Base-by-base conservation (phyloP, 2,113 vertebrate species). In the Pelecanus crispus region DNA sequence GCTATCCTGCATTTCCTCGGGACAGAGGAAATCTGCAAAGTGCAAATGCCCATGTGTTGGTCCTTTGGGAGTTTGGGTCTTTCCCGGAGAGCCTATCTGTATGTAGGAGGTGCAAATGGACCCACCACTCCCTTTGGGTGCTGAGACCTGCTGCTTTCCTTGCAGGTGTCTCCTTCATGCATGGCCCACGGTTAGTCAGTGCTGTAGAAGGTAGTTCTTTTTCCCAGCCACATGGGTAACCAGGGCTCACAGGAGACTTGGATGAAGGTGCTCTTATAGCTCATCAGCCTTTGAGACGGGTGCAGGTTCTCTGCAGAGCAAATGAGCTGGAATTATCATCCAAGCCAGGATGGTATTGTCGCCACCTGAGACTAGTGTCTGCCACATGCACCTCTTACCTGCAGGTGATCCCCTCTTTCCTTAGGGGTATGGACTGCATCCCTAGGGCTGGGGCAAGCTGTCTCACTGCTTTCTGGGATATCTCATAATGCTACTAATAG, bases 391-490 rank as follows among this genome's bases (percentile, higher is more conserved):
- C 44, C 34, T 79, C 73, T 85, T 63, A 32, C 21, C 56, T 90
- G 73, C 74, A 73, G 40, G 59, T 83, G 80, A 66, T 90, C 63
- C 65, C 25, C 22, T 86, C 38, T 95, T 83, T 81, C 62, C 49
- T 91, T 63, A 67, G 44, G 56, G 85, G n/a, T 72, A 81, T n/a
- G n/a, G 50, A 31, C 65, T 91, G 45, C 65, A 72, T 87, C 74
- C 49, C 66, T 94, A 73, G 78, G 78, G 78, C 72, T 95, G 82
- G 74, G 66, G 75, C 61, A 94, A 94, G 56, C 83, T 92, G 25
- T 93, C 50, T 92, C 56, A 87, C 62, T 94, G 66, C 70, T 92
- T 95, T 92, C 91, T 87, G 70, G 52, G 52, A 13, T 85, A 36
- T 80, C 85, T 92, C 2, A 0, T 32, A 80, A 38, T 1, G 2